These are phyloP conservation scores for Drosophila acutilabella DNA, from an alignment of 2,888 invertebrate species.

Conservation along the genomic window DNA sequence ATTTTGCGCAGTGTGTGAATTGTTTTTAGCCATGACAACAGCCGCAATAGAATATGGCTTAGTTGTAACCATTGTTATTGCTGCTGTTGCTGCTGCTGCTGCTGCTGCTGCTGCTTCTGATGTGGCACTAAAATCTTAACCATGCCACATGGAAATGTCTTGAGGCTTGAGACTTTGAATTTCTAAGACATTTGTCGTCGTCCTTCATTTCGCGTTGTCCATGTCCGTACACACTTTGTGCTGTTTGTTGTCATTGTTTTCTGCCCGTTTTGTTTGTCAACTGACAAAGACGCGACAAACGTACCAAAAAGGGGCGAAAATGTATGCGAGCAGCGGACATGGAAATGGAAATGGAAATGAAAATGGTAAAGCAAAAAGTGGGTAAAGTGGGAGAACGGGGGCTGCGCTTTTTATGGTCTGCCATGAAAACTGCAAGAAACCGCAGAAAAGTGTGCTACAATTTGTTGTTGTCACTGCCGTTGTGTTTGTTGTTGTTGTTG, in stretches of 20 bases:
- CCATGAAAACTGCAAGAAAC: slow-evolving; percentile 59
- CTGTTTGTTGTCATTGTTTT: slow-evolving; percentile 21
- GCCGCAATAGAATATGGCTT: slow-evolving; percentile 24
- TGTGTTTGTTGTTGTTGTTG: neutral
- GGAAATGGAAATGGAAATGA: neutral
- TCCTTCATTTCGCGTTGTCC: slow-evolving; percentile 56
- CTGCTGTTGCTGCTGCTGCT: slow-evolving; percentile 16
- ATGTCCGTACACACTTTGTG: slow-evolving; percentile 13
- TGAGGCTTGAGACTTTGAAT: slow-evolving; percentile 46
- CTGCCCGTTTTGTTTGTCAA: slow-evolving; percentile 27
- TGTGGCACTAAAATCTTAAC: slow-evolving; percentile 72
- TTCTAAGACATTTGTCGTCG: slow-evolving; percentile 57
- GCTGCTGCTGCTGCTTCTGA: slow-evolving; percentile 18
- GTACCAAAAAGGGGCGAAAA: too few relatives aligned
- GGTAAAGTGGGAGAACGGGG: neutral
- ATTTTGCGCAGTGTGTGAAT: slow-evolving; percentile 65
- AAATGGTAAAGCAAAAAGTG: neutral
- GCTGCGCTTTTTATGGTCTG: slow-evolving; percentile 68
- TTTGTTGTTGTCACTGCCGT: slow-evolving; percentile 18
- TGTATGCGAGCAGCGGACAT: too few relatives aligned
- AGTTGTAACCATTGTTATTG: slow-evolving; percentile 11
- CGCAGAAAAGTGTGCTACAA: slow-evolving; percentile 13
- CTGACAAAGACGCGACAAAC: neutral
- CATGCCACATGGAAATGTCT: slow-evolving; percentile 72
- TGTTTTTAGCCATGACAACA: slow-evolving; percentile 55